These are phyloP conservation scores for Gorsachius magnificus DNA, from an alignment of 2,797 vertebrate species.

Conservation along the genomic window DNA sequence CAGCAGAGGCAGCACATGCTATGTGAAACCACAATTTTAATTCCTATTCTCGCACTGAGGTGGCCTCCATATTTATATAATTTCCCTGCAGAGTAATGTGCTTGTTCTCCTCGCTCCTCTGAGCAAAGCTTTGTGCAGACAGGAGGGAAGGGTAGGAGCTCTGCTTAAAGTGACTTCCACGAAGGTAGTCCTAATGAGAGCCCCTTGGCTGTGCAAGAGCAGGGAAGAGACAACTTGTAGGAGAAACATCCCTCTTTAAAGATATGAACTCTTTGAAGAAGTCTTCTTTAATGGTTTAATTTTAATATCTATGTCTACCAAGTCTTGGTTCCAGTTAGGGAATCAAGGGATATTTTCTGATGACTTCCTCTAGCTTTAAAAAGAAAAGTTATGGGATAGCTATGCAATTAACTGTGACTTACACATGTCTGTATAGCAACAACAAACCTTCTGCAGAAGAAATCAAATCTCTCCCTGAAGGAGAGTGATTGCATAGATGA, in stretches of 20 bases:
- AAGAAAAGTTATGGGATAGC: conserved; percentile 54
- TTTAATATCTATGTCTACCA: conserved; percentile 41
- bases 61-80: background rate
- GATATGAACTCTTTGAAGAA: background rate
- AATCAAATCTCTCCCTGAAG: conserved; percentile 53
- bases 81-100: background rate
- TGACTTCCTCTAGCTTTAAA: conserved; percentile 42
- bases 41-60: background rate
- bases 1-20: background rate
- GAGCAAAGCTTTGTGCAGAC: background rate
- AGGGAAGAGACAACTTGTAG: background rate
- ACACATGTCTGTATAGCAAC: background rate
- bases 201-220: background rate
- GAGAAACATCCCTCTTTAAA: conserved; percentile 14
- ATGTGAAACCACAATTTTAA: background rate
- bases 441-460: conserved; percentile 24
- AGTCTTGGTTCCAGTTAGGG: background rate
- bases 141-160: background rate
- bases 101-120: background rate
- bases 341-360: conserved; percentile 46
- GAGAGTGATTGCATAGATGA: conserved; percentile 10
- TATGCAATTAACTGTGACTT: conserved; percentile 38
- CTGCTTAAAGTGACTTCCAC: conserved; percentile 15
- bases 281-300: conserved; percentile 46
- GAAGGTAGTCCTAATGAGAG: conserved; percentile 22